phyloP scores from a whole-genome alignment of 2,797 vertebrate species.

The Adelosebastes latens region DNA sequence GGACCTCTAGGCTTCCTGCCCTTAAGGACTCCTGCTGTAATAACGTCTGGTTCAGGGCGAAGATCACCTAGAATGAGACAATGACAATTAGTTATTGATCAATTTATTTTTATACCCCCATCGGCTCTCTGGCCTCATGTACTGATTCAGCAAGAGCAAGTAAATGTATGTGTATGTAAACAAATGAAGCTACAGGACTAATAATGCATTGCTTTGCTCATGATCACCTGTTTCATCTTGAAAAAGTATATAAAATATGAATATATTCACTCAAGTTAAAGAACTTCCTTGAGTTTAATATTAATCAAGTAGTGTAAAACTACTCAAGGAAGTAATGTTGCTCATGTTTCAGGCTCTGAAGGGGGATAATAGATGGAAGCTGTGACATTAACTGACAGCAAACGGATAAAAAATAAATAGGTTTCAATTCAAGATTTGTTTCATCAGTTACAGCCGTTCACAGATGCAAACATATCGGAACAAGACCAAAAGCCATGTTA shows the following conservation, averaged over 20 bases:
- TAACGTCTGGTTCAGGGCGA: constrained; percentile 92
- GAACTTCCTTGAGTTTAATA: neutral
- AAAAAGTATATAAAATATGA: neutral
- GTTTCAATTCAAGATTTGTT: neutral
- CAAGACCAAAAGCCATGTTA: neutral
- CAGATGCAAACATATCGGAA: neutral
- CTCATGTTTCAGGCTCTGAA: neutral
- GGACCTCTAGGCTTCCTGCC: constrained; percentile 87
- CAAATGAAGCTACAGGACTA: neutral
- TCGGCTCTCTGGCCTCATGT: neutral
- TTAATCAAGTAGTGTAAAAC: neutral
- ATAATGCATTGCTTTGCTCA: neutral
- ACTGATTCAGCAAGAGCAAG: neutral
- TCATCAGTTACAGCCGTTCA: neutral
- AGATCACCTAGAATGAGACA: constrained; percentile 85
- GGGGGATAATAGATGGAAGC: neutral
- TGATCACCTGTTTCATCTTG: neutral
- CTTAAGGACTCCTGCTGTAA: constrained; percentile 90
- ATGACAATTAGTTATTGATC: neutral
- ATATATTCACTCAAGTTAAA: neutral
- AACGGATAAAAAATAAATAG: neutral
- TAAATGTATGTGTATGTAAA: neutral
- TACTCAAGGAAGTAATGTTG: neutral
- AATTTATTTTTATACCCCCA: neutral
- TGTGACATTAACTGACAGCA: neutral